Evolutionary conservation across 2,113 vertebrate genomes (phyloP).

Genomic region (Boleophthalmus pectinirostris): DNA sequence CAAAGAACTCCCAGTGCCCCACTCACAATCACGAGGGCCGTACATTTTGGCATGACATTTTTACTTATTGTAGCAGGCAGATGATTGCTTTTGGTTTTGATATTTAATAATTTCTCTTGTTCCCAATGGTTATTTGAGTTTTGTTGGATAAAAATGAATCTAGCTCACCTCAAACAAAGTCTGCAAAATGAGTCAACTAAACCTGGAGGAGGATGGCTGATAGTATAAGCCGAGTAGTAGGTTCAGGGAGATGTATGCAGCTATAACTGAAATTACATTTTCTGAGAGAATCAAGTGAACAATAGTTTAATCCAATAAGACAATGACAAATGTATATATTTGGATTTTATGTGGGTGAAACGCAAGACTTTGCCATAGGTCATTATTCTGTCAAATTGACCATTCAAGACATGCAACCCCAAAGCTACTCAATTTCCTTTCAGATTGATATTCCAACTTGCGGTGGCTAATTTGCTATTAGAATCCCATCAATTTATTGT

Average conservation of each 20-base stretch:
- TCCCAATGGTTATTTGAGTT: neutral
- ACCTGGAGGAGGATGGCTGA: neutral
- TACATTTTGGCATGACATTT: neutral
- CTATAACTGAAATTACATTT: neutral
- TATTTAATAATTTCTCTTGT: neutral
- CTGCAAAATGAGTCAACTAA: neutral
- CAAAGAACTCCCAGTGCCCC: neutral
- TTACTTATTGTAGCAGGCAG: slow-evolving; percentile 1
- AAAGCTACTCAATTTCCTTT: neutral
- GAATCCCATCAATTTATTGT: neutral
- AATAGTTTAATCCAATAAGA: too few relatives aligned
- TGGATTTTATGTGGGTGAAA: too few relatives aligned
- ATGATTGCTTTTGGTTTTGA: neutral
- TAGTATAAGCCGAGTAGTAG: neutral
- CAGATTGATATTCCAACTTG: neutral
- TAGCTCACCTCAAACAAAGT: neutral
- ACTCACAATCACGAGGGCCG: neutral
- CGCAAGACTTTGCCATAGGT: neutral
- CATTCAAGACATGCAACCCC: neutral
- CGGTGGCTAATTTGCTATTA: neutral
- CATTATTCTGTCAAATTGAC: neutral
- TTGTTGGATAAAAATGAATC: neutral
- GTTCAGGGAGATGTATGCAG: neutral
- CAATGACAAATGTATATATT: neutral
- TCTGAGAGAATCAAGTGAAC: too few relatives aligned